Percentiles rank a stretch among this genome's conserved stretches.
phyloP scores from a whole-genome alignment of 2,888 invertebrate species.

The Tetheella fluctuosa region DNA sequence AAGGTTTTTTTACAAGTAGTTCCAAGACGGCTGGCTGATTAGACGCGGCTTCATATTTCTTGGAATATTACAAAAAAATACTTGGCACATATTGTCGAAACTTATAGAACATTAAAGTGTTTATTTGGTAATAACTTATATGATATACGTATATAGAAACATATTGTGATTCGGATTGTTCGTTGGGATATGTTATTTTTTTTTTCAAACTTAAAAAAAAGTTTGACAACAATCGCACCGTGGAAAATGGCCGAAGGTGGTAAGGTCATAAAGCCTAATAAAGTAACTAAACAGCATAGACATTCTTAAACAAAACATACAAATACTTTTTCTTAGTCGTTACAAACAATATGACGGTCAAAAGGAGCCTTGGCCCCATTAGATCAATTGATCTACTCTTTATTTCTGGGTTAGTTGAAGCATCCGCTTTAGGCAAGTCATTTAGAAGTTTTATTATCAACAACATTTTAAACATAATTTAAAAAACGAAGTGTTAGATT shows the following conservation, averaged over 20 bases:
- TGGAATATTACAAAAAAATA: slow-evolving; percentile 4
- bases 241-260: too few relatives aligned
- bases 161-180: too few relatives aligned
- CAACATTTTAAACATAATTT: not conserved
- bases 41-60: not conserved
- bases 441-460: slow-evolving; percentile 1
- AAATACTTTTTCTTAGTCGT: not conserved
- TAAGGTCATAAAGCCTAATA: too few relatives aligned
- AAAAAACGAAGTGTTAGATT: too few relatives aligned
- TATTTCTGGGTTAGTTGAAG: slow-evolving; percentile 3
- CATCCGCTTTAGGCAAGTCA: slow-evolving; percentile 4
- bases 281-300: not conserved
- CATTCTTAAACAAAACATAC: not conserved
- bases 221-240: too few relatives aligned
- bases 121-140: too few relatives aligned
- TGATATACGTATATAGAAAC: too few relatives aligned
- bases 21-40: not conserved
- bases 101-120: not conserved
- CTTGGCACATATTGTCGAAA: not conserved
- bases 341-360: not conserved
- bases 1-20: not conserved
- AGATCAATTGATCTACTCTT: slow-evolving; percentile 2
- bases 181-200: too few relatives aligned
- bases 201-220: too few relatives aligned
- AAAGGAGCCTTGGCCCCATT: not conserved